phyloP scores from a whole-genome alignment of 2,888 invertebrate genomes.

The Cepaea hortensis region DNA sequence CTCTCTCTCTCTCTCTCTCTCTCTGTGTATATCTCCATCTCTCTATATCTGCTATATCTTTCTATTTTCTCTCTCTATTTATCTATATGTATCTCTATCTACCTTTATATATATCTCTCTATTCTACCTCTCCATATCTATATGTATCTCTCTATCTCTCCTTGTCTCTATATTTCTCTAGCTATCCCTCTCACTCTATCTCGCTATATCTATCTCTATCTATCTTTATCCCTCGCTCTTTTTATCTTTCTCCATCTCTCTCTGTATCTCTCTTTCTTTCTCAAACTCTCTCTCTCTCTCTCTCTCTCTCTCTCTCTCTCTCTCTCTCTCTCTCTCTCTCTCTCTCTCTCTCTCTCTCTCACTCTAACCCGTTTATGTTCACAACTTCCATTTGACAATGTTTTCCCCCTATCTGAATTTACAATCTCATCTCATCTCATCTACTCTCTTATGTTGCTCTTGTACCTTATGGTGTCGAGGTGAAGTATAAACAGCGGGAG shows the following conservation, averaged over 20 bases:
- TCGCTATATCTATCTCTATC: not conserved
- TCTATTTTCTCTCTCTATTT: not conserved
- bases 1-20: not conserved
- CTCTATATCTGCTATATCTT: not conserved
- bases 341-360: not conserved
- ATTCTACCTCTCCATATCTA: not conserved
- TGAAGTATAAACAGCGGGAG: too few relatives aligned
- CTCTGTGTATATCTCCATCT: not conserved
- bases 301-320: not conserved
- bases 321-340: not conserved
- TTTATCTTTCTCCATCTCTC: not conserved
- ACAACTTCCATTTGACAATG: too few relatives aligned
- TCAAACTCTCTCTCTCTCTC: not conserved
- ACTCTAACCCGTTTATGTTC: too few relatives aligned
- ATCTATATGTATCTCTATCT: not conserved
- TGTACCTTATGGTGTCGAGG: too few relatives aligned
- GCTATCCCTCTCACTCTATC: not conserved
- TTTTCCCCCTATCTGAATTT: not conserved
- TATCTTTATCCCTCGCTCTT: not conserved
- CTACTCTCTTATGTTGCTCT: not conserved
- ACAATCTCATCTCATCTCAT: not conserved
- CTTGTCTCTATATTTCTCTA: not conserved
- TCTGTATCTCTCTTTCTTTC: too few relatives aligned
- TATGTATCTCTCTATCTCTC: not conserved
- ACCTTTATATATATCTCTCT: not conserved